phyloP scores from a whole-genome alignment of 2,797 vertebrate genomes.

The Coregonus sp. region DNA sequence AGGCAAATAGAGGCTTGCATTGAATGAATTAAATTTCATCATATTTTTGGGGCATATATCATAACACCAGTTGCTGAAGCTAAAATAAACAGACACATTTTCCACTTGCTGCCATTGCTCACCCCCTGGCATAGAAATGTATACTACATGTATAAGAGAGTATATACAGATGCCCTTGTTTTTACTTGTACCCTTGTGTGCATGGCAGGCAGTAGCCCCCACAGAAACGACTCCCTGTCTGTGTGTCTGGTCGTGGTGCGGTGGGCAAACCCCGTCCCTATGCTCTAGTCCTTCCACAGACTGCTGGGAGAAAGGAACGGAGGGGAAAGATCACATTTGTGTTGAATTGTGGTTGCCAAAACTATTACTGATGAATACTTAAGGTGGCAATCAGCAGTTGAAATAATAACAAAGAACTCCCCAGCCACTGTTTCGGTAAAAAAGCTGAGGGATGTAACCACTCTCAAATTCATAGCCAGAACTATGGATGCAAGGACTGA shows the following conservation, averaged over 20 bases:
- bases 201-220: constrained; percentile 16
- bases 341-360: constrained; percentile 20
- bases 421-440: no score
- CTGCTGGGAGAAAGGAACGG: neutral
- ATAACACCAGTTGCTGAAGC: constrained; percentile 58
- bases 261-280: constrained; percentile 20
- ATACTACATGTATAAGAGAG: constrained; percentile 49
- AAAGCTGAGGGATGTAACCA: no score
- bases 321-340: no score
- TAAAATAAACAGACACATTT: constrained; percentile 72
- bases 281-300: constrained; percentile 10
- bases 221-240: constrained; percentile 14
- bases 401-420: no score
- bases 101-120: constrained; percentile 61
- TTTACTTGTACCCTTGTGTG: constrained; percentile 42
- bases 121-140: constrained; percentile 54
- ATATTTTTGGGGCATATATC: constrained; percentile 41
- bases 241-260: constrained; percentile 5
- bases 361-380: neutral
- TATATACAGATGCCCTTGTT: constrained; percentile 50
- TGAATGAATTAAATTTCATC: constrained; percentile 49
- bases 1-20: constrained; percentile 14
- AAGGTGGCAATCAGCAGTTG: neutral
- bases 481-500: no score
- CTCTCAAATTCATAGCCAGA: no score